A percentile compares a stretch with the other conserved stretches of the same genome.
phyloP scores from a whole-genome alignment of 2,888 invertebrate species.

The Tenthredo notha region DNA sequence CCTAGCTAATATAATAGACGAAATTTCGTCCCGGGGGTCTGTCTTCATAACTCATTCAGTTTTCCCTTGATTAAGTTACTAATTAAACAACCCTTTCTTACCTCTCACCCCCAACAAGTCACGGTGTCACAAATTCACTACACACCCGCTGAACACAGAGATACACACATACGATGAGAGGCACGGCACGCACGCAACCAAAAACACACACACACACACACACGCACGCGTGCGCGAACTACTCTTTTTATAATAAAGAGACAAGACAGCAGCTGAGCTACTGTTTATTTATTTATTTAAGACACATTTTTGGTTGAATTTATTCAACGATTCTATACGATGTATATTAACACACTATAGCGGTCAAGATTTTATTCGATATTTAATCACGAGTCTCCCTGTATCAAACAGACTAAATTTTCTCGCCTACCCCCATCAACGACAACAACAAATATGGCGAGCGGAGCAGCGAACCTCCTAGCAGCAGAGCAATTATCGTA shows the following conservation, averaged over 20 bases:
- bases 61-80: slow-evolving; percentile 2
- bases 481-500: slow-evolving; percentile 61
- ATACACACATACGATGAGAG: not conserved
- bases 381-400: slow-evolving; percentile 31
- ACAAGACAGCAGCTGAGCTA: slow-evolving; percentile 55
- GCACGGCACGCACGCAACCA: not conserved
- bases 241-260: slow-evolving; percentile 30
- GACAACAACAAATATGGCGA: slow-evolving; percentile 92
- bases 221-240: slow-evolving; percentile 35
- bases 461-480: slow-evolving; percentile 61
- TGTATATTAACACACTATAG: not conserved
- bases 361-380: slow-evolving; percentile 37
- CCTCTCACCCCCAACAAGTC: slow-evolving; percentile 41
- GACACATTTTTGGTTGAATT: slow-evolving; percentile 35
- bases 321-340: not conserved
- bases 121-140: slow-evolving; percentile 50
- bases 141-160: slow-evolving; percentile 48
- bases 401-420: slow-evolving; percentile 58
- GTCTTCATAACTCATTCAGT: not conserved
- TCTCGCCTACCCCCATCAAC: slow-evolving; percentile 83
- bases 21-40: not conserved
- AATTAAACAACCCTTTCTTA: slow-evolving; percentile 43
- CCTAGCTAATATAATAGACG: not conserved
- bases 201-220: not conserved
- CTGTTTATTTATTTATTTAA: slow-evolving; percentile 57